Base-by-base conservation (phyloP, 2,888 invertebrate species). In the Amiota communis region DNA sequence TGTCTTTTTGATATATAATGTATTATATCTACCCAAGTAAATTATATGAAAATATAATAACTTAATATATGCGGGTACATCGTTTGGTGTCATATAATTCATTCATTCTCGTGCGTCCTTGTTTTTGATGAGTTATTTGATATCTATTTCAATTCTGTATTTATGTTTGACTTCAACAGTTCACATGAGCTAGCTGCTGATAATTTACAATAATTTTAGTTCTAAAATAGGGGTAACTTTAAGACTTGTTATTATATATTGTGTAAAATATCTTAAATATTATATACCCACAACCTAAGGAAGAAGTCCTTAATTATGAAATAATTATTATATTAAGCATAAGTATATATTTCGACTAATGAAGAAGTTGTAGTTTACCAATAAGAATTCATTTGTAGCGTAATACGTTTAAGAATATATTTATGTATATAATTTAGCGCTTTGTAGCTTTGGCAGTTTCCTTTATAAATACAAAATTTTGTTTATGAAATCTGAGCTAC, bases 311-410 rank as follows among this genome's bases (percentile, higher is more conserved):
- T 76, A 78, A 80, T 81, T 78, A 77, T 79, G 77, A 73, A 77
- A 76, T 71, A 74, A 76, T 78, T 48, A 74, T 53, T 73, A 72
- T 64, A 74, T 75, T 74, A 77, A 74, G 36, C 79, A 77, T 77
- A 80, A 78, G 72, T 65, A 75, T 72, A 67, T 80, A 78, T 68
- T 65, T 79, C 88, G 87, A 87, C 87, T 87, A 87, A 87, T 87
- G 87, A 84, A 87, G 87, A 88, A 87, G 87, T 87, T 88, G 88
- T 86, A 81, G 84, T 86, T 86, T 83, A 80, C 80, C 76, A 78
- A 87, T 84, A 88, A 87, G 87, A 88, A 87, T 87, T 83, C 76
- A 75, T 83, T 80, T 79, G 80, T 82, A 83, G 86, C 79, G 74
- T 75, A 71, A 68, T 67, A 64, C 61, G 12, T 68, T 53, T 65